Percentiles rank a stretch among this genome's conserved stretches.
phyloP scores from a whole-genome alignment of 2,888 invertebrate species.

The Cosmopolites sordidus region DNA sequence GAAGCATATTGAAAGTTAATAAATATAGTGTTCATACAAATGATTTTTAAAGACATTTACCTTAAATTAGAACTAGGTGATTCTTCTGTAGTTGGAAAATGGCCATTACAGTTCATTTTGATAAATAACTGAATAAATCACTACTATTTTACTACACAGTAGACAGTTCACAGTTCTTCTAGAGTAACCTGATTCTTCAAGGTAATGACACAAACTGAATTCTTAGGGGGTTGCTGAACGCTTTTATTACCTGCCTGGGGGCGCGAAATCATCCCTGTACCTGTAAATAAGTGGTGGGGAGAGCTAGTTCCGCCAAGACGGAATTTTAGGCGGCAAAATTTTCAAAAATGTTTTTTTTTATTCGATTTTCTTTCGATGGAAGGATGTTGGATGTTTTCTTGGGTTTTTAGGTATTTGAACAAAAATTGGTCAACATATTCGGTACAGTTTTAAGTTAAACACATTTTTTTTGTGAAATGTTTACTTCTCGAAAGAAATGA shows the following conservation, averaged over 20 bases:
- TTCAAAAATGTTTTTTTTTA: not conserved
- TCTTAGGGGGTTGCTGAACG: slow-evolving; percentile 8
- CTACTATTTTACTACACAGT: too few species aligned
- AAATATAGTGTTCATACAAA: too few species aligned
- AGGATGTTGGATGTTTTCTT: not conserved
- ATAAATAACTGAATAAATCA: too few species aligned
- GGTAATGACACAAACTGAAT: slow-evolving; percentile 13
- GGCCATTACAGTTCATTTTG: slow-evolving; percentile 14
- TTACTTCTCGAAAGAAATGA: too few species aligned
- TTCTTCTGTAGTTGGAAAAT: slow-evolving; percentile 1
- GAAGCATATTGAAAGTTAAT: too few species aligned
- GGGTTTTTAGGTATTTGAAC: too few species aligned
- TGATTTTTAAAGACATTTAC: slow-evolving; percentile 7
- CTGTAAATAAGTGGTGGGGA: slow-evolving; percentile 14
- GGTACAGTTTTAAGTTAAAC: too few species aligned
- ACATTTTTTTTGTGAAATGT: too few species aligned
- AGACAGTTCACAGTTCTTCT: not conserved
- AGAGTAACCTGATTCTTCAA: slow-evolving; percentile 2
- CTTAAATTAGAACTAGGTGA: slow-evolving; percentile 1
- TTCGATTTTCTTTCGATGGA: not conserved
- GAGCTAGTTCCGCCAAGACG: not conserved
- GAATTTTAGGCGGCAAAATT: not conserved
- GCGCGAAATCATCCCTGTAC: slow-evolving; percentile 23
- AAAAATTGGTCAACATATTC: too few species aligned
- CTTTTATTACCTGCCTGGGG: slow-evolving; percentile 16